phyloP scores from a whole-genome alignment of 2,888 invertebrate genomes.

The Pachydiplax longipennis region DNA sequence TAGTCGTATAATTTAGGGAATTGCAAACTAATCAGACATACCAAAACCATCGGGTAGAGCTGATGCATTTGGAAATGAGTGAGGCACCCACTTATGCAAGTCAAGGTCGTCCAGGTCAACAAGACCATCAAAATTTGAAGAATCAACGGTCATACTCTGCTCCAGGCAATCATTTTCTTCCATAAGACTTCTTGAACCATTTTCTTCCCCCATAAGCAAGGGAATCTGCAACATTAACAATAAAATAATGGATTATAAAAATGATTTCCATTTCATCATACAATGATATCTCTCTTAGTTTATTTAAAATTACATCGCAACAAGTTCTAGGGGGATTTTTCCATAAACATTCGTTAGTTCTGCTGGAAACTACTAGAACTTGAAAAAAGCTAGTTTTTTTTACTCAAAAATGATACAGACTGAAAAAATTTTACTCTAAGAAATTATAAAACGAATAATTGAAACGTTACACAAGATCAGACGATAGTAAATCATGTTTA shows the following conservation, averaged over 20 bases:
- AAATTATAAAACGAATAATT: no score
- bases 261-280: background rate
- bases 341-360: no score
- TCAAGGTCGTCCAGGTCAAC: constrained; percentile 49
- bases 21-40: constrained; percentile 11
- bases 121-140: constrained; percentile 37
- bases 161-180: background rate
- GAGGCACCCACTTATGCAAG: constrained; percentile 49
- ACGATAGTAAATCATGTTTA: no score
- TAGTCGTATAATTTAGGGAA: background rate
- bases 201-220: constrained; percentile 51
- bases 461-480: no score
- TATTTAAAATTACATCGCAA: no score
- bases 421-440: no score
- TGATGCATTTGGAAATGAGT: constrained; percentile 47
- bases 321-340: no score
- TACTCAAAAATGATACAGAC: no score
- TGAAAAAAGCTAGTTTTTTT: no score
- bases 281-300: no score
- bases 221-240: constrained; percentile 51
- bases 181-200: constrained; percentile 21
- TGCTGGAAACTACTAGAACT: no score
- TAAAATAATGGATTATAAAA: background rate
- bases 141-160: background rate
- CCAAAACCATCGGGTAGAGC: constrained; percentile 47